phyloP scores from a whole-genome alignment of 2,888 invertebrate genomes.

The Nasonia oneida region DNA sequence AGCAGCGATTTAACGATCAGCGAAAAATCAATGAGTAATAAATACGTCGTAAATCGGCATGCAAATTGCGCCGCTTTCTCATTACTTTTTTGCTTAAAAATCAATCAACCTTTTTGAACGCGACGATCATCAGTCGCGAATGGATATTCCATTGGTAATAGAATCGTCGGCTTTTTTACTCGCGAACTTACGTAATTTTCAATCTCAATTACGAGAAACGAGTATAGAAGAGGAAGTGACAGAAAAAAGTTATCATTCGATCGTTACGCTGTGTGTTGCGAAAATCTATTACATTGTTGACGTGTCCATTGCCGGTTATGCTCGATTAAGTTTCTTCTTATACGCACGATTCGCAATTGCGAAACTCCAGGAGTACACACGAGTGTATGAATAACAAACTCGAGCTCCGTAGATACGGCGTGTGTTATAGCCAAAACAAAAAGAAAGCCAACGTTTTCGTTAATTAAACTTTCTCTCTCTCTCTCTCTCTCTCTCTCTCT shows the following conservation, averaged over 20 bases:
- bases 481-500: neutral
- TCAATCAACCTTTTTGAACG: slow-evolving; percentile 37
- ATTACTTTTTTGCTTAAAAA: slow-evolving; percentile 43
- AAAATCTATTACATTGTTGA: no score
- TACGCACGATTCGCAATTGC: no score
- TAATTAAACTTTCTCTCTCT: neutral
- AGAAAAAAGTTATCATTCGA: no score
- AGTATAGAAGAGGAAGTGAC: neutral
- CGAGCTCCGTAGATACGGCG: no score
- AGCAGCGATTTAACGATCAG: slow-evolving; percentile 10
- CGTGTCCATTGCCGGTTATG: no score
- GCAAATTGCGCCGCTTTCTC: slow-evolving; percentile 33
- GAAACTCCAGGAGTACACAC: no score
- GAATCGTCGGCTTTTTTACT: slow-evolving; percentile 32
- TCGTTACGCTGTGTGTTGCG: no score
- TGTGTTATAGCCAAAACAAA: neutral
- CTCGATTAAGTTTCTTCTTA: no score
- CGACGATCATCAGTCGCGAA: neutral
- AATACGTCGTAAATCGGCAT: slow-evolving; percentile 45
- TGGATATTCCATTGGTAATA: slow-evolving; percentile 36
- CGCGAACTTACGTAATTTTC: slow-evolving; percentile 25
- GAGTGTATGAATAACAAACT: no score
- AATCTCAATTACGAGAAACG: slow-evolving; percentile 21
- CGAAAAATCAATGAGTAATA: slow-evolving; percentile 47
- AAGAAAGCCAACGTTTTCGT: neutral